These are phyloP conservation scores for Tamandua tetradactyla DNA, from an alignment of 2,797 vertebrate genomes.

Conservation along the genomic window DNA sequence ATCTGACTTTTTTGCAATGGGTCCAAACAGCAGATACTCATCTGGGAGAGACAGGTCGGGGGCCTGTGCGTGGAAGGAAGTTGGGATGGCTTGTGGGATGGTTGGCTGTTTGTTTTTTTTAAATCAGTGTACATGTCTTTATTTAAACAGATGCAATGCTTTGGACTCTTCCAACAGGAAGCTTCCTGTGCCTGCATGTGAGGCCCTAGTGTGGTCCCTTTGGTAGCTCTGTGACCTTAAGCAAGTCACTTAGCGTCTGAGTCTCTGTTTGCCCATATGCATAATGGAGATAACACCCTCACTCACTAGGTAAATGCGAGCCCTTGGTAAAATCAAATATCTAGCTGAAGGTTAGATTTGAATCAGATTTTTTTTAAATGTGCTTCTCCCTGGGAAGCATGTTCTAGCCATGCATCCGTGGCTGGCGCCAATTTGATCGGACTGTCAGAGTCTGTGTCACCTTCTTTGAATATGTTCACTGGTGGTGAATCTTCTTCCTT, in stretches of 20 bases:
- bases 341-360: not conserved
- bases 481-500: not conserved
- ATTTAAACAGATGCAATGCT: not conserved
- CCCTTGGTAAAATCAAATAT: not conserved
- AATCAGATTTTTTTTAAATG: not conserved
- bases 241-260: not conserved
- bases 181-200: not conserved
- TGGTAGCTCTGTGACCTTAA: not conserved
- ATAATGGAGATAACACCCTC: not conserved
- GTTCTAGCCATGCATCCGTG: fast-evolving
- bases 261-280: not conserved
- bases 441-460: fast-evolving
- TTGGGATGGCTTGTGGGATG: no score
- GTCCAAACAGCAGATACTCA: not conserved
- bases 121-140: not conserved
- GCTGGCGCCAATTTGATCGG: not conserved
- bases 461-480: not conserved
- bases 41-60: not conserved
- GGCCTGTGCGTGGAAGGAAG: not conserved
- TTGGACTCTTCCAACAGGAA: not conserved
- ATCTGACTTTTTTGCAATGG: not conserved
- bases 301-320: not conserved
- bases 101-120: not conserved
- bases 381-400: fast-evolving
- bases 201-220: not conserved